These are phyloP conservation scores for Micropterix aruncella DNA, from an alignment of 2,888 invertebrate genomes.

Conservation along the genomic window DNA sequence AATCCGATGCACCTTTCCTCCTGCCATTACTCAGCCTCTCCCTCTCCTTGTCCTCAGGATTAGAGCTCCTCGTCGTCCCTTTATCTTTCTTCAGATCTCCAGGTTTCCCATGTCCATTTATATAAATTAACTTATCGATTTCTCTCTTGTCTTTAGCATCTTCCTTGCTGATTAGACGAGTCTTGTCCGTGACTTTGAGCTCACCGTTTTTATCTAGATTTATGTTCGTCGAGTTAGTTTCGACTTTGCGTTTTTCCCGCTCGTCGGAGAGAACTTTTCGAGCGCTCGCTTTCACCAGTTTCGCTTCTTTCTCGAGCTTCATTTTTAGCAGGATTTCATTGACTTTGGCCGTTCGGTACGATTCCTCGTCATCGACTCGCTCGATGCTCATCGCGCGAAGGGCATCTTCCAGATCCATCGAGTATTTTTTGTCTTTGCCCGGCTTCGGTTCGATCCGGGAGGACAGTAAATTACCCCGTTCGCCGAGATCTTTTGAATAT, in stretches of 20 bases:
- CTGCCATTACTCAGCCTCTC: slow-evolving; percentile 26
- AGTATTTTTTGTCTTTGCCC: slow-evolving; percentile 29
- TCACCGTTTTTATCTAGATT: slow-evolving; percentile 28
- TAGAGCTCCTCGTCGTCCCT: slow-evolving; percentile 22
- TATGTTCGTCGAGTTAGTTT: slow-evolving; percentile 25
- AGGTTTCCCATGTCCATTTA: slow-evolving; percentile 21
- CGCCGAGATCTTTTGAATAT: slow-evolving; percentile 48
- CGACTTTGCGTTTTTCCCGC: slow-evolving; percentile 21
- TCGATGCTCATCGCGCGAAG: slow-evolving; percentile 37
- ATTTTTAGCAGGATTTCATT: slow-evolving; percentile 34
- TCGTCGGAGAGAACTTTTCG: slow-evolving; percentile 20
- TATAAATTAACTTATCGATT: slow-evolving; percentile 20
- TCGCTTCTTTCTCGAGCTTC: slow-evolving; percentile 28
- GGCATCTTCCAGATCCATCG: slow-evolving; percentile 40
- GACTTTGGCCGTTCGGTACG: slow-evolving; percentile 34
- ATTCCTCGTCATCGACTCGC: slow-evolving; percentile 28
- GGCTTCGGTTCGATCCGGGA: slow-evolving; percentile 31
- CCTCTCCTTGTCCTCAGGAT: slow-evolving; percentile 25
- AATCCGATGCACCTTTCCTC: slow-evolving; percentile 9
- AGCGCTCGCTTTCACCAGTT: slow-evolving; percentile 22
- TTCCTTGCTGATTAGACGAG: slow-evolving; percentile 27
- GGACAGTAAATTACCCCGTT: slow-evolving; percentile 48
- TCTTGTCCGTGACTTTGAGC: slow-evolving; percentile 26
- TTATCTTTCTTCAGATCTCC: slow-evolving; percentile 28
- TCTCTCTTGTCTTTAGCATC: slow-evolving; percentile 30